Conservation (phyloP, 2,888 invertebrate species). For the Chorisops tibialis region DNA sequence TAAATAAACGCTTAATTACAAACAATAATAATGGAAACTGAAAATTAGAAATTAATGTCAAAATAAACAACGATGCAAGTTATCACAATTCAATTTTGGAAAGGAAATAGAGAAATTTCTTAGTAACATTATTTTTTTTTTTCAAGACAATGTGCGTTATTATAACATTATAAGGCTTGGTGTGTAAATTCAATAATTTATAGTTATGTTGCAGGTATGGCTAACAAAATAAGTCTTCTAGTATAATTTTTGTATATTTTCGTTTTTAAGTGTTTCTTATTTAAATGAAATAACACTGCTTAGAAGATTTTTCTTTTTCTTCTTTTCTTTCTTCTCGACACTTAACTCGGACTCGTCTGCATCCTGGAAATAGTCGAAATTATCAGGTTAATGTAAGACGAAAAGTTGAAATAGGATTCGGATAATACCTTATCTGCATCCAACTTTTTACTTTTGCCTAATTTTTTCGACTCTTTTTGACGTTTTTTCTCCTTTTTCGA, state of each 20-base stretch:
- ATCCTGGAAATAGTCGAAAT: constrained; percentile 36
- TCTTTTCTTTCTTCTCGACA: constrained; percentile 43
- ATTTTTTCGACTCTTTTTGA: constrained; percentile 55
- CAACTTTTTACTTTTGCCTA: constrained; percentile 56
- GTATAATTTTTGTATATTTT: not conserved
- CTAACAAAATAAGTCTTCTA: constrained; percentile 19
- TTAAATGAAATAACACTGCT: constrained; percentile 17
- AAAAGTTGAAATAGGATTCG: not conserved
- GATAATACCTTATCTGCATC: constrained; percentile 58
- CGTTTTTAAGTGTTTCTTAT: constrained; percentile 1
- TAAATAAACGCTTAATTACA: no score
- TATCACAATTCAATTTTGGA: constrained; percentile 17
- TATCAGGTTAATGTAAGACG: not conserved
- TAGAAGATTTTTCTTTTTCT: constrained; percentile 47
- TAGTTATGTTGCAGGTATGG: not conserved
- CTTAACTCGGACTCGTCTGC: constrained; percentile 46
- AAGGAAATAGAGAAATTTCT: not conserved
- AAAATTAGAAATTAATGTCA: constrained; percentile 1
- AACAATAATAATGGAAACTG: constrained; percentile 1
- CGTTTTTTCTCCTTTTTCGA: constrained; percentile 55
- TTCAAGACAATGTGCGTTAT: not conserved
- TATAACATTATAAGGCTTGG: no score
- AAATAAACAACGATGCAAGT: constrained; percentile 15
- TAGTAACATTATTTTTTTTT: not conserved
- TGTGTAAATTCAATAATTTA: no score